Base-by-base conservation (phyloP, 2,888 invertebrate genomes). In the Molanna angustata region DNA sequence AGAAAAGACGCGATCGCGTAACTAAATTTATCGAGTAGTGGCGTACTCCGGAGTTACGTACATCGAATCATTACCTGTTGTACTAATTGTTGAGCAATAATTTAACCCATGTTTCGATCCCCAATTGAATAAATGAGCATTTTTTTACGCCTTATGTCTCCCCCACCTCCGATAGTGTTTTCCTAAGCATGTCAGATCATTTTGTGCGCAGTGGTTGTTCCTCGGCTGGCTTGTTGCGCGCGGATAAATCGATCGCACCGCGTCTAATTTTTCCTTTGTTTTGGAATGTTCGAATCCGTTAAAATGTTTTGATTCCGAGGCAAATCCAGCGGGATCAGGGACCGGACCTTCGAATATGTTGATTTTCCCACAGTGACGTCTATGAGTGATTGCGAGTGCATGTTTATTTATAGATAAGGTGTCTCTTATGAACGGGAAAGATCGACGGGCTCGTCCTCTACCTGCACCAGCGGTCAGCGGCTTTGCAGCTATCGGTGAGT, bases 191-290 rank as follows among this genome's bases (percentile, higher is more conserved):
- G 53, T 53, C 53, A 49, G 53, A 53, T 53, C 49, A 43, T 49
- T 53, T 27, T 49, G 45, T 49, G 53, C 53, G 53, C 53, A 53
- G 53, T 53, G 53, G 53, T 53, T 40, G 52, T 48, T 42, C 47
- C 49, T n/a, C n/a, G n/a, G n/a, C n/a, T n/a, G 46, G 52, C 52
- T 54, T 49, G 54, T 54, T 49, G 54, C 54, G 49, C 54, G 49
- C 49, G 41, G 32, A 49, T 35, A 46, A 45, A 49, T 49, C 54
- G 54, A 49, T 54, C 44, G 45, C 37, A 21, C 39, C 49, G 44
- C 49, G 44, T 43, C 35, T 31, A 4, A 31, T 42, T 49, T 17
- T 33, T 39, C 22, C 49, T 52, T 43, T 52, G 48, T 52, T 48
- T 48, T 48, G 31, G 16, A 31, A 47, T 33, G 18, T 22, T 21